Conservation (phyloP, 1,140 invertebrate species). For the Saccostrea glomerata region DNA sequence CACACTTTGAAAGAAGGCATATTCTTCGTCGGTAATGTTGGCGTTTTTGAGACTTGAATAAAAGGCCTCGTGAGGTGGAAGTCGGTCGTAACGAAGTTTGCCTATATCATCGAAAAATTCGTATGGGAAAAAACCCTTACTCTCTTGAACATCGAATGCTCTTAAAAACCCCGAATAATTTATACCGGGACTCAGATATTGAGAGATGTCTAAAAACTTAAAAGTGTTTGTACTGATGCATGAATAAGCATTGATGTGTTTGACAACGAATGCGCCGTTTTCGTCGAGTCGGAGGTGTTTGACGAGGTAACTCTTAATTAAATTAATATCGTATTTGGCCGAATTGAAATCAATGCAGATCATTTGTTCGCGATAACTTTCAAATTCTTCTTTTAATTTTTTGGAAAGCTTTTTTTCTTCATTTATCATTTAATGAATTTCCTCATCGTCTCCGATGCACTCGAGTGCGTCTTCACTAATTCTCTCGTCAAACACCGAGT, state of each 20-base stretch:
- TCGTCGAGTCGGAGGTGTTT: slow-evolving; percentile 39
- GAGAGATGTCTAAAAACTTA: slow-evolving; percentile 57
- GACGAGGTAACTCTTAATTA: slow-evolving; percentile 52
- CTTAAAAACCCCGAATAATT: slow-evolving; percentile 57
- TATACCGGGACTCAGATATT: slow-evolving; percentile 57
- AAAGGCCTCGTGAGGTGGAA: slow-evolving; percentile 54
- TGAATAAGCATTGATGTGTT: slow-evolving; percentile 54
- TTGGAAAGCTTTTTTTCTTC: background rate
- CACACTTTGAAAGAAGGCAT: slow-evolving; percentile 56
- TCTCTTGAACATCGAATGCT: slow-evolving; percentile 53
- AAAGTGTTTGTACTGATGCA: slow-evolving; percentile 51
- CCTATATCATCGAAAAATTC: slow-evolving; percentile 49
- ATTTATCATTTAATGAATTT: background rate
- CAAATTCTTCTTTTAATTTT: slow-evolving; percentile 7
- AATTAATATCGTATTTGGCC: slow-evolving; percentile 58
- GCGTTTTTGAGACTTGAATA: slow-evolving; percentile 48
- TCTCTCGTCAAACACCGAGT: background rate
- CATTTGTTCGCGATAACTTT: slow-evolving; percentile 44
- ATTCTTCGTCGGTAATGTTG: slow-evolving; percentile 54
- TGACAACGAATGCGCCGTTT: slow-evolving; percentile 50
- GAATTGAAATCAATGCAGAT: slow-evolving; percentile 51
- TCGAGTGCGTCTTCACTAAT: background rate
- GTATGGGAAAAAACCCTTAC: slow-evolving; percentile 63
- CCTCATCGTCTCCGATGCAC: background rate
- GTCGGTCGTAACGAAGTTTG: slow-evolving; percentile 34